These are phyloP conservation scores for Acanthurus lineatus DNA, from an alignment of 2,797 vertebrate species.

Conservation along the genomic window DNA sequence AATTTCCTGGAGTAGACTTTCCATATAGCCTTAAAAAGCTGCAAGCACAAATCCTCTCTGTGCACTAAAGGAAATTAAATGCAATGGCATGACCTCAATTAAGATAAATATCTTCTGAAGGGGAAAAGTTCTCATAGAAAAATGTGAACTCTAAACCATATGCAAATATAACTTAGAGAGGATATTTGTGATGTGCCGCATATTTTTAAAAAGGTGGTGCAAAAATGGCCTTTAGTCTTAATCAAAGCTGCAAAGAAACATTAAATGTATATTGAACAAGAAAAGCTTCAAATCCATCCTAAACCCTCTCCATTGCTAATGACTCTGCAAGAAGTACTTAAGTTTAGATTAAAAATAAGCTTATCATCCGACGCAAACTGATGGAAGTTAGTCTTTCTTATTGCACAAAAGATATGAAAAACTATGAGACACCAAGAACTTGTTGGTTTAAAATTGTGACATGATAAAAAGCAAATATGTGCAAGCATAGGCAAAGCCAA, in stretches of 20 bases:
- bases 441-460: neutral
- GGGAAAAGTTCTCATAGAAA: conserved; percentile 22
- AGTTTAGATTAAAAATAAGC: neutral
- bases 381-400: neutral
- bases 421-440: neutral
- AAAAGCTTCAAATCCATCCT: neutral
- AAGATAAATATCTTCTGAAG: conserved; percentile 53
- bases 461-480: neutral
- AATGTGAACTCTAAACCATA: conserved; percentile 36
- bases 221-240: conserved; percentile 8
- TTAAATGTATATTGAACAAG: neutral
- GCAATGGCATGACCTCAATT: conserved; percentile 54
- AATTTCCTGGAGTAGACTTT: conserved; percentile 3
- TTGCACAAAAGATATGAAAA: neutral
- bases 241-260: conserved; percentile 22
- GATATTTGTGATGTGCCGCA: conserved; percentile 23
- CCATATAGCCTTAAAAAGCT: conserved; percentile 11
- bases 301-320: neutral
- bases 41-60: conserved; percentile 19
- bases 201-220: conserved; percentile 12
- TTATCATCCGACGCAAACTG: neutral
- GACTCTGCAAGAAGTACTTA: neutral
- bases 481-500: neutral
- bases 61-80: conserved; percentile 23
- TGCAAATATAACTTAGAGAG: conserved; percentile 44